Conservation (phyloP, 2,888 invertebrate species). For the Hyles lineata region DNA sequence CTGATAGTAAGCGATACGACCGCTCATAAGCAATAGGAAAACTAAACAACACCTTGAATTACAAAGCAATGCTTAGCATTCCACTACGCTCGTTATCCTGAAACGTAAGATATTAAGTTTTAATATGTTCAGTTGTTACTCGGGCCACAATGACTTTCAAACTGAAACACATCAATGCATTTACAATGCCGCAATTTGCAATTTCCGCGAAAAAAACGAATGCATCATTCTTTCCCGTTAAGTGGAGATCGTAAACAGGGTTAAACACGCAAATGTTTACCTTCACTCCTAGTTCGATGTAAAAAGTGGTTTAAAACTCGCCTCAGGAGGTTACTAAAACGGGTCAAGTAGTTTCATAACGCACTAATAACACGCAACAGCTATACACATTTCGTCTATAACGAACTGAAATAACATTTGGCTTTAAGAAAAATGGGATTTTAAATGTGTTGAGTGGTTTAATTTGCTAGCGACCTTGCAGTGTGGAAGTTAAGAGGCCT, state of each 20-base stretch:
- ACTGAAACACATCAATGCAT: too few species aligned
- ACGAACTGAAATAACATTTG: slow-evolving; percentile 28
- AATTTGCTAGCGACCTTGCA: background rate
- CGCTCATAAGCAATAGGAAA: too few species aligned
- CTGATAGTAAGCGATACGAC: too few species aligned
- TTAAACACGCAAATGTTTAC: slow-evolving; percentile 53
- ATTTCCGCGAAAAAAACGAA: background rate
- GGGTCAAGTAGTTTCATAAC: slow-evolving; percentile 71
- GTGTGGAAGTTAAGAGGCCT: background rate
- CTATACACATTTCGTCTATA: slow-evolving; percentile 40
- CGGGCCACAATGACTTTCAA: too few species aligned
- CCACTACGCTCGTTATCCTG: too few species aligned
- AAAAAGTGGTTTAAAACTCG: slow-evolving; percentile 50
- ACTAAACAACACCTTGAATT: too few species aligned
- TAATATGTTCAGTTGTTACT: too few species aligned
- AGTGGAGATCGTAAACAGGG: slow-evolving; percentile 12
- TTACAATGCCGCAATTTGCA: too few species aligned
- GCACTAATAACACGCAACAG: slow-evolving; percentile 56
- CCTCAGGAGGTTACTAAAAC: slow-evolving; percentile 58
- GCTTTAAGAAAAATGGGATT: slow-evolving; percentile 15
- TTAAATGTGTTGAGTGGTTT: slow-evolving; percentile 3
- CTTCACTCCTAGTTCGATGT: slow-evolving; percentile 57
- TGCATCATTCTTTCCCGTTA: background rate
- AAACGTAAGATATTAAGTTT: too few species aligned
- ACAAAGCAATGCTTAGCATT: too few species aligned